These are phyloP conservation scores for Noctua comes DNA, from an alignment of 2,888 invertebrate species.

Conservation along the genomic window DNA sequence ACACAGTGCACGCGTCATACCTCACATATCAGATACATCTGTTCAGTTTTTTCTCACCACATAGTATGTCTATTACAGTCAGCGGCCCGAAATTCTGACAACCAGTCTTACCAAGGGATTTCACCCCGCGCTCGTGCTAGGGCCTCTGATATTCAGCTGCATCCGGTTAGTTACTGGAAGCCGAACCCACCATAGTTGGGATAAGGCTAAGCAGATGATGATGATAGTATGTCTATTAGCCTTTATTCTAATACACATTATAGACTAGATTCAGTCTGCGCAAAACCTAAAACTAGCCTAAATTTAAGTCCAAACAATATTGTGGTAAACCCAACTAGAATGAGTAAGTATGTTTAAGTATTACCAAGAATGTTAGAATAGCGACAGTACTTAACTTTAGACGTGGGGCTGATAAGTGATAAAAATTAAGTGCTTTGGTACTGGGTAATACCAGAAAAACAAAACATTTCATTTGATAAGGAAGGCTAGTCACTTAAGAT, in stretches of 20 bases:
- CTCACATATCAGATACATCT: too few relatives aligned
- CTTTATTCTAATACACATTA: not conserved
- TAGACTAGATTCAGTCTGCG: not conserved
- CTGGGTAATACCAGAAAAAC: constrained; percentile 16
- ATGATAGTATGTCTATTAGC: not conserved
- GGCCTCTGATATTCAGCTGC: too few relatives aligned
- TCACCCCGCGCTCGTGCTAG: too few relatives aligned
- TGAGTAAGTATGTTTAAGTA: constrained; percentile 19
- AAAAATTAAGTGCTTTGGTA: not conserved
- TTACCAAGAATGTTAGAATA: not conserved
- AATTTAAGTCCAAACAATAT: too few relatives aligned
- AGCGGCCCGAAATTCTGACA: too few relatives aligned
- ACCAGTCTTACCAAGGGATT: too few relatives aligned
- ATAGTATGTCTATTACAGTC: too few relatives aligned
- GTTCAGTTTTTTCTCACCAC: too few relatives aligned
- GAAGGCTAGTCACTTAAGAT: not conserved
- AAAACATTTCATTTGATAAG: constrained; percentile 19
- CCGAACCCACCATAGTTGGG: too few relatives aligned
- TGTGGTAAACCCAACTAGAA: not conserved
- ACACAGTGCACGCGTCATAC: not conserved
- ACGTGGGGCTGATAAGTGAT: not conserved
- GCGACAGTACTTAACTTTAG: not conserved
- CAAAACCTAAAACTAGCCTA: not conserved
- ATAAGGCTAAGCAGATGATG: too few relatives aligned
- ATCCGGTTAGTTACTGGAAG: too few relatives aligned